Percentiles rank a stretch among this genome's conserved stretches.
Conservation (phyloP, 2,888 invertebrate species). For the Gymnocheta viridis region DNA sequence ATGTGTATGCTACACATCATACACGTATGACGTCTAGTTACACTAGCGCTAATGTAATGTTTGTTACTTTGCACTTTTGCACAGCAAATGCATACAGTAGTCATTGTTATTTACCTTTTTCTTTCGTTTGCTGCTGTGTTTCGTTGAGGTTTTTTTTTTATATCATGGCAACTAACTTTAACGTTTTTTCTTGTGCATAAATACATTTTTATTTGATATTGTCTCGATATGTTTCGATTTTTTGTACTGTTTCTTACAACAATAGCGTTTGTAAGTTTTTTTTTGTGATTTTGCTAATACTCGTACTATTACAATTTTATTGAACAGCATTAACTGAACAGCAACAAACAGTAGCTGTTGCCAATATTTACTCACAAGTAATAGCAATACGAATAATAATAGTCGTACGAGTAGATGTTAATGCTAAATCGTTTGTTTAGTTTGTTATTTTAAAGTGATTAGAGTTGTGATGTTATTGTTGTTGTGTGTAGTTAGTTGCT, state of each 20-base stretch:
- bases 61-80: slow-evolving; percentile 45
- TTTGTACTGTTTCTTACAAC: slow-evolving; percentile 28
- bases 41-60: slow-evolving; percentile 17
- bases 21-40: slow-evolving; percentile 36
- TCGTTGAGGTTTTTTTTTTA: slow-evolving; percentile 15
- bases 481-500: slow-evolving; percentile 22
- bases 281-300: slow-evolving; percentile 57
- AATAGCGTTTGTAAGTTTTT: slow-evolving; percentile 46
- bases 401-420: slow-evolving; percentile 41
- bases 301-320: slow-evolving; percentile 48
- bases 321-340: slow-evolving; percentile 35
- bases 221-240: slow-evolving; percentile 39
- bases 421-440: slow-evolving; percentile 52
- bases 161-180: slow-evolving; percentile 18
- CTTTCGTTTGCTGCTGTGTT: slow-evolving; percentile 30
- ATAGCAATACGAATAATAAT: background rate
- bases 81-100: slow-evolving; percentile 55
- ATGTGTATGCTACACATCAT: slow-evolving; percentile 2
- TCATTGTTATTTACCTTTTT: slow-evolving; percentile 17
- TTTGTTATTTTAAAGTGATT: slow-evolving; percentile 65
- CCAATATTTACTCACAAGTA: slow-evolving; percentile 19
- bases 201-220: slow-evolving; percentile 68
- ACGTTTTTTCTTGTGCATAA: slow-evolving; percentile 50
- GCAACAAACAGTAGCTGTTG: slow-evolving; percentile 32
- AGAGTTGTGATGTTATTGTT: slow-evolving; percentile 50